These are phyloP conservation scores for Drosophila nebulosa DNA, from an alignment of 1,140 invertebrate genomes.

Conservation along the genomic window DNA sequence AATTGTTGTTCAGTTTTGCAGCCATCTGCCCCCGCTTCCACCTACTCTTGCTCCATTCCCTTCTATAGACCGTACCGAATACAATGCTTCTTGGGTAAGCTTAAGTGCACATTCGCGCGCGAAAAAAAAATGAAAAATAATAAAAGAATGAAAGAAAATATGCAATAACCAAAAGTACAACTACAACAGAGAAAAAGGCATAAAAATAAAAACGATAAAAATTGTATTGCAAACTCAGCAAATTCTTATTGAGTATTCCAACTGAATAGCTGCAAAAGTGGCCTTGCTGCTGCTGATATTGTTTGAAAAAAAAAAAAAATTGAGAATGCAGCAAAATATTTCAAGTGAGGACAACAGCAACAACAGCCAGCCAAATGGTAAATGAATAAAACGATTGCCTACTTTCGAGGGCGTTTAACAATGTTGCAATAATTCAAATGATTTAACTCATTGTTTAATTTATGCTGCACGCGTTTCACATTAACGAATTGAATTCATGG, in stretches of 20 bases:
- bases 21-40: too few species aligned
- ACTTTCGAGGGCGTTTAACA: background rate
- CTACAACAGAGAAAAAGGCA: background rate
- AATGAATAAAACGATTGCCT: background rate
- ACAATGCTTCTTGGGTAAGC: background rate
- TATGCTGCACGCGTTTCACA: background rate
- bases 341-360: background rate
- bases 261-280: background rate
- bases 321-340: background rate
- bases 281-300: background rate
- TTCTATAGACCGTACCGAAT: too few species aligned
- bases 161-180: conserved; percentile 1
- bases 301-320: background rate
- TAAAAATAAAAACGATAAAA: background rate
- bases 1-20: background rate
- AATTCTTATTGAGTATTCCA: conserved; percentile 2
- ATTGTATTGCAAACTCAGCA: background rate
- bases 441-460: background rate
- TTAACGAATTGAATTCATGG: background rate
- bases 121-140: background rate
- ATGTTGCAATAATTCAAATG: background rate
- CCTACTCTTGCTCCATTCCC: too few species aligned
- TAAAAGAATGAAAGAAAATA: background rate
- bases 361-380: background rate
- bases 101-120: background rate